A percentile compares a stretch with the other conserved stretches of the same genome.
Evolutionary conservation across 2,113 vertebrate species (phyloP).

Genomic region (Mastomys natalensis): DNA sequence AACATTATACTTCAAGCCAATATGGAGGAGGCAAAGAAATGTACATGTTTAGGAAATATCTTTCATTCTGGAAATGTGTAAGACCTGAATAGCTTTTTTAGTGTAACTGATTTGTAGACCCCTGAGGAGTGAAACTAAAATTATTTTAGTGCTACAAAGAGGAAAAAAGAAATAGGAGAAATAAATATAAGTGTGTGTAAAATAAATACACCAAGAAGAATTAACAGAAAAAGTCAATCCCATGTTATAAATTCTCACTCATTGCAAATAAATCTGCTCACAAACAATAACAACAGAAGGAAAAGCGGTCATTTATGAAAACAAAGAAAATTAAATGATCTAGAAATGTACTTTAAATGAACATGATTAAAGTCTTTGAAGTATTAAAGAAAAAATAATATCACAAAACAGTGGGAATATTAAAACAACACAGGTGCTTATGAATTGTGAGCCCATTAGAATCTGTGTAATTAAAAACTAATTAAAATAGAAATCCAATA

Average conservation of each 20-base stretch:
- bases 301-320: not conserved
- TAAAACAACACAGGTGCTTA: not conserved
- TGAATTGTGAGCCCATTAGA: not conserved
- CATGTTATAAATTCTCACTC: not conserved
- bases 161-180: not conserved
- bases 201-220: not conserved
- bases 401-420: not conserved
- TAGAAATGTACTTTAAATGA: slow-evolving; percentile 23
- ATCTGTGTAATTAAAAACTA: not conserved
- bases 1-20: not conserved
- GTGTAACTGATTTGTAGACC: not conserved
- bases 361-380: not conserved
- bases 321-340: not conserved
- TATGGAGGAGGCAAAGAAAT: not conserved
- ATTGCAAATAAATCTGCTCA: not conserved
- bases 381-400: slow-evolving; percentile 9
- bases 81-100: not conserved
- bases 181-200: not conserved
- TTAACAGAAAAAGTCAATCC: not conserved
- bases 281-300: not conserved
- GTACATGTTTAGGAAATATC: not conserved
- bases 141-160: not conserved
- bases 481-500: not conserved
- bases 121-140: not conserved
- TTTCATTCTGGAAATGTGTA: slow-evolving; percentile 16